Conservation (phyloP, 2,797 vertebrate species). For the Typhlichthys eigenmanni region DNA sequence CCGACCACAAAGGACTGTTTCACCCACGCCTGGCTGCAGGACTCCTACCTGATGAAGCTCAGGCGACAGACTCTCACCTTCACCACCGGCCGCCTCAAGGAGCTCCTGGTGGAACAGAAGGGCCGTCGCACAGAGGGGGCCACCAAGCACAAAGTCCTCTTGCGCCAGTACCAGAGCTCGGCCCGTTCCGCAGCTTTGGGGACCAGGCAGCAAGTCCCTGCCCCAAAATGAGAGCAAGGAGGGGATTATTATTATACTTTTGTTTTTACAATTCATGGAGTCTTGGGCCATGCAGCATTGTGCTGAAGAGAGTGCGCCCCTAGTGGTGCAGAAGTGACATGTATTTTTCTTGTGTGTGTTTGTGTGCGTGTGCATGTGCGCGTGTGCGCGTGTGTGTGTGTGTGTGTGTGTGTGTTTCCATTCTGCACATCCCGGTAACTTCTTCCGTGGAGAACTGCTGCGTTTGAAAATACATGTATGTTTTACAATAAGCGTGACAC, state of each 20-base stretch:
- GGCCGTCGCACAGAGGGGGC: slow-evolving; percentile 78
- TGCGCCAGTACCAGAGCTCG: slow-evolving; percentile 87
- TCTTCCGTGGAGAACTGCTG: slow-evolving; percentile 23
- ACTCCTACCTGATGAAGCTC: slow-evolving; percentile 95
- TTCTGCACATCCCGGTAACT: background rate
- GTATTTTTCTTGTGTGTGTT: background rate
- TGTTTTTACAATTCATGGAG: background rate
- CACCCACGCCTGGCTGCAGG: slow-evolving; percentile 92
- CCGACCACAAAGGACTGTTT: slow-evolving; percentile 90
- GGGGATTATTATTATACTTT: background rate
- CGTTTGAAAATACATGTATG: slow-evolving; percentile 8
- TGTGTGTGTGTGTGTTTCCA: too few species aligned
- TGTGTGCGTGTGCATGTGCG: background rate
- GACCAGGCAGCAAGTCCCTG: slow-evolving; percentile 46
- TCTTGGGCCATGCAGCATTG: background rate
- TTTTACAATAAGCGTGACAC: background rate
- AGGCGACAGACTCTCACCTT: slow-evolving; percentile 94
- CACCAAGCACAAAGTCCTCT: slow-evolving; percentile 94
- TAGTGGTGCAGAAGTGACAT: background rate
- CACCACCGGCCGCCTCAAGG: slow-evolving; percentile 89
- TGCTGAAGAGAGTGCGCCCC: background rate
- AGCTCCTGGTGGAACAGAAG: slow-evolving; percentile 90
- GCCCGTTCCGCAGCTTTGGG: slow-evolving; percentile 58
- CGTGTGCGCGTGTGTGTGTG: background rate
- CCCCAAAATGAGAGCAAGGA: slow-evolving; percentile 63